phyloP scores from a whole-genome alignment of 2,888 invertebrate genomes.

The Sthenelais limicola region DNA sequence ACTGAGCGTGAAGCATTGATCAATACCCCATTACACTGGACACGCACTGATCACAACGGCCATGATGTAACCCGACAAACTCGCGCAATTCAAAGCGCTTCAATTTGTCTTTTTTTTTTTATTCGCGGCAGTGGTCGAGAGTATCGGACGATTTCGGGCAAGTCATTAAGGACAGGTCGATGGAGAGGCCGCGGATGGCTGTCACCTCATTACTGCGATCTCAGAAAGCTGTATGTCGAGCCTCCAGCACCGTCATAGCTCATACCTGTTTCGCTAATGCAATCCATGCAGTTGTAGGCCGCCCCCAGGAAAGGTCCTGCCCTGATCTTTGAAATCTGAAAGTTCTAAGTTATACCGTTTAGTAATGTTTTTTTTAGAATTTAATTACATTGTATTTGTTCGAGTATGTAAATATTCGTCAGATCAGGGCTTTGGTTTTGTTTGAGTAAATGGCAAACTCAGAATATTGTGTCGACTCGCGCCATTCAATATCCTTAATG shows the following conservation, averaged over 20 bases:
- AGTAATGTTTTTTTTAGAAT: no score
- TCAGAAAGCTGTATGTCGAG: not conserved
- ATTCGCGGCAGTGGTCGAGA: not conserved
- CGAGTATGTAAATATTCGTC: no score
- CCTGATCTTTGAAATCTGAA: no score
- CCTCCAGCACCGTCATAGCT: not conserved
- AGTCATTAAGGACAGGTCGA: conserved; percentile 19
- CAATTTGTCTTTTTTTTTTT: conserved; percentile 36
- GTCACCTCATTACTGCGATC: not conserved
- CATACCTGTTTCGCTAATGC: no score
- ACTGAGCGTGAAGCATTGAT: not conserved
- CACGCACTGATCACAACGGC: conserved; percentile 3
- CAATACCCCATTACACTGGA: conserved; percentile 30
- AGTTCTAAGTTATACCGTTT: no score
- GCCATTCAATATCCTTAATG: no score
- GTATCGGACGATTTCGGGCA: conserved; percentile 23
- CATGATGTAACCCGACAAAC: conserved; percentile 36
- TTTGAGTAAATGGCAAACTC: no score
- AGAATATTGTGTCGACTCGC: no score
- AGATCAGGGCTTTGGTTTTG: no score
- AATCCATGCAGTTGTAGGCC: no score
- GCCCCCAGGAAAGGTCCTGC: no score
- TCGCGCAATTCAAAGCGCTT: not conserved
- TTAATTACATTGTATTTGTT: no score
- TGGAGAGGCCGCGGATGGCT: not conserved